Evolutionary conservation across 2,113 vertebrate genomes (phyloP).

Genomic region (Thunnus maccoyii): DNA sequence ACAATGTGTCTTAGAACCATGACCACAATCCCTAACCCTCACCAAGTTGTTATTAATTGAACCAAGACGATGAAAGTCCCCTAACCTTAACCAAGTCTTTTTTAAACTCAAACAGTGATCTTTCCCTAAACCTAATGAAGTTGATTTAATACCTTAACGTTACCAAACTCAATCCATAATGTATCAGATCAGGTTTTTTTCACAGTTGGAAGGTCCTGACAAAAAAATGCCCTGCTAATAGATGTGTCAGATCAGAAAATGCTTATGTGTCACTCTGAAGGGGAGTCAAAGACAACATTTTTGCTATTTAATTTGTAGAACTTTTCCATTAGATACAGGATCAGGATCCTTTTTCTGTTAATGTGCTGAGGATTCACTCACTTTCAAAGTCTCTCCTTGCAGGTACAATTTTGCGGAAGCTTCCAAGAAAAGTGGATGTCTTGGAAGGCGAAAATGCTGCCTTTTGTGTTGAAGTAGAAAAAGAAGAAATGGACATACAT

Average conservation of each 20-base stretch:
- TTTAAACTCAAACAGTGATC: too few species aligned
- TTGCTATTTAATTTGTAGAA: neutral
- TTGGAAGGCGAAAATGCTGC: constrained; percentile 96
- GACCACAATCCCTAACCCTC: too few species aligned
- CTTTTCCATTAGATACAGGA: neutral
- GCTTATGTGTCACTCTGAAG: too few species aligned
- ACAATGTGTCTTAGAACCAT: too few species aligned
- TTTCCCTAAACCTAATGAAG: too few species aligned
- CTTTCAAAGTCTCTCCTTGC: constrained; percentile 28
- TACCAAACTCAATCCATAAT: neutral
- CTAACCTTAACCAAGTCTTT: too few species aligned
- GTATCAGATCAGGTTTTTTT: too few species aligned
- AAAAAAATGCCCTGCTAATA: too few species aligned
- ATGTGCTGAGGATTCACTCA: constrained; percentile 4
- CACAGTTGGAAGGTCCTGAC: too few species aligned
- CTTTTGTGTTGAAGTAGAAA: constrained; percentile 93
- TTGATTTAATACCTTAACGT: neutral
- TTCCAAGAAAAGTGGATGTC: constrained; percentile 95
- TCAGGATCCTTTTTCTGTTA: neutral
- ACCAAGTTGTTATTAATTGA: too few species aligned
- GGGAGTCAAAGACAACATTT: too few species aligned
- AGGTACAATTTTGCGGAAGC: constrained; percentile 88
- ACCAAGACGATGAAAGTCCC: too few species aligned
- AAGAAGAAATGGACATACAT: constrained; percentile 88
- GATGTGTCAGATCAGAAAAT: neutral